These are phyloP conservation scores for Silurus glanis DNA, from an alignment of 2,113 vertebrate species.

Conservation along the genomic window DNA sequence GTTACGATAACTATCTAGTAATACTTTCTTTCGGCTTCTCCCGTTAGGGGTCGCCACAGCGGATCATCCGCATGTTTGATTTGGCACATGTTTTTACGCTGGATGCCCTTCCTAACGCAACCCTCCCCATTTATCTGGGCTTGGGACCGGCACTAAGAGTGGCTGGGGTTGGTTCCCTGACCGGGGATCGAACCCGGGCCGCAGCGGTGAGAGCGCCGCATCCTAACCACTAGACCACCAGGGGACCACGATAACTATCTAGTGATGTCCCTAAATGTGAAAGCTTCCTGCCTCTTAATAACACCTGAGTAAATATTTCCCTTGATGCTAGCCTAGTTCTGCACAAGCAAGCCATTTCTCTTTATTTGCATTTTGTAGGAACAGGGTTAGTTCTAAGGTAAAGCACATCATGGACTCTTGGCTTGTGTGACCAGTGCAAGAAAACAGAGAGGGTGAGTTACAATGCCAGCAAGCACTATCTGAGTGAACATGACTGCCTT, in stretches of 20 bases:
- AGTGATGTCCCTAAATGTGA: neutral
- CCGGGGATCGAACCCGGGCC: too few species aligned
- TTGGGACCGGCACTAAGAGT: too few species aligned
- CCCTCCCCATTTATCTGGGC: too few species aligned
- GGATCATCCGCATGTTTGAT: too few species aligned
- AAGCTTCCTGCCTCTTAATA: neutral
- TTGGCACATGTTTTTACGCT: too few species aligned
- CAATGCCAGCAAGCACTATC: constrained; percentile 16
- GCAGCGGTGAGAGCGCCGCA: too few species aligned
- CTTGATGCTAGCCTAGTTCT: neutral
- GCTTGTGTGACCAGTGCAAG: neutral
- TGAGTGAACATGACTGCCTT: constrained; percentile 30
- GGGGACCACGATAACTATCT: too few species aligned
- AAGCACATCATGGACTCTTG: neutral
- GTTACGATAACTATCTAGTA: neutral
- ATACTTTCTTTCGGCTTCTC: too few species aligned
- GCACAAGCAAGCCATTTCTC: neutral
- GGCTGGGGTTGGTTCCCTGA: too few species aligned
- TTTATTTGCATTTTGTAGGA: constrained; percentile 1
- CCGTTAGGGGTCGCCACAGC: too few species aligned
- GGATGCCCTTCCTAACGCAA: too few species aligned
- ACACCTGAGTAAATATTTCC: neutral
- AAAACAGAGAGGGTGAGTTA: neutral
- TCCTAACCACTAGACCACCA: too few species aligned
- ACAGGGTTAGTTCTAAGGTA: neutral